Conservation (phyloP, 2,888 invertebrate genomes). For the Micropterix aruncella region DNA sequence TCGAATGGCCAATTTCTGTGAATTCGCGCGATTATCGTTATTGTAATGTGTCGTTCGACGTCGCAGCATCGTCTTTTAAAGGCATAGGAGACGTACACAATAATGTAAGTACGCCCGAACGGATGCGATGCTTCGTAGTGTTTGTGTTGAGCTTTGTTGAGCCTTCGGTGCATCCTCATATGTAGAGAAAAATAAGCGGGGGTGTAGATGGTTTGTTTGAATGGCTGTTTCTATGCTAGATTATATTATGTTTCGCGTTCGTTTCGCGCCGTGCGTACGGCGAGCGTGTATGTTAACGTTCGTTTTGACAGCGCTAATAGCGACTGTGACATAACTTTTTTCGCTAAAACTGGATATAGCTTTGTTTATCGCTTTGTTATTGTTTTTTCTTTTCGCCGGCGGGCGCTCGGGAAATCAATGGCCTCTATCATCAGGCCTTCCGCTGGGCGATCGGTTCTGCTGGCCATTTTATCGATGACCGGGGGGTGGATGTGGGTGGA, state of each 20-base stretch:
- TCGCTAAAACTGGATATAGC: constrained; percentile 18
- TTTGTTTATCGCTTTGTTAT: constrained; percentile 2
- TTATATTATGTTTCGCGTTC: no score
- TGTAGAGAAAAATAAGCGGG: not conserved
- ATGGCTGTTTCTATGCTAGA: no score
- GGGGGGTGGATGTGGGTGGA: constrained; percentile 24
- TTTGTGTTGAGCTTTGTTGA: not conserved
- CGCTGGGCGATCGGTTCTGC: constrained; percentile 21
- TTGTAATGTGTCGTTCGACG: not conserved
- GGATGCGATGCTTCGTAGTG: not conserved
- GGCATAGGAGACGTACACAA: not conserved
- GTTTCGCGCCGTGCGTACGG: no score
- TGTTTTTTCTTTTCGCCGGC: not conserved
- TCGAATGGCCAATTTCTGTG: constrained; percentile 40
- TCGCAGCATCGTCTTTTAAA: not conserved
- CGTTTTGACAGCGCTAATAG: no score
- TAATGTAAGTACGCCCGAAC: constrained; percentile 2
- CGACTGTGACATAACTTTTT: constrained; percentile 12
- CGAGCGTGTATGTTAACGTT: not conserved
- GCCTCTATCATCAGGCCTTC: no score
- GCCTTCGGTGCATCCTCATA: not conserved
- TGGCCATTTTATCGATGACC: constrained; percentile 44
- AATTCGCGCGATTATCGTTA: constrained; percentile 8
- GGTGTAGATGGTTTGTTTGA: no score
- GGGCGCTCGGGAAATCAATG: constrained; percentile 21